A percentile compares a stretch with the other conserved stretches of the same genome.
These are phyloP conservation scores for Neodiprion virginianus DNA, from an alignment of 1,140 invertebrate species.

Conservation along the genomic window DNA sequence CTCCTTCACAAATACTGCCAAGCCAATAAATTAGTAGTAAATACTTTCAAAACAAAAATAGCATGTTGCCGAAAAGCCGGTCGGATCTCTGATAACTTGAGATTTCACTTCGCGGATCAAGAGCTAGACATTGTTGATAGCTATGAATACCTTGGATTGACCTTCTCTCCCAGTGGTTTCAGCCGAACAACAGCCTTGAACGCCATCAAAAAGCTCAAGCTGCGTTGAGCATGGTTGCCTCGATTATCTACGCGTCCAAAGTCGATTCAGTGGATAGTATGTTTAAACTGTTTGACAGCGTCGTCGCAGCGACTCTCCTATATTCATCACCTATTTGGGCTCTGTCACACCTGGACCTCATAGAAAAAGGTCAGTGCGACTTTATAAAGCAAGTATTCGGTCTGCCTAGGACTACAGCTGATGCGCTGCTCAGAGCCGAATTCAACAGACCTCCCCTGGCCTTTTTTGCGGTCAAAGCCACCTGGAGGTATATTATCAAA, in stretches of 20 bases:
- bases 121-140: slow-evolving; percentile 6
- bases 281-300: background rate
- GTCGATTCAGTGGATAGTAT: background rate
- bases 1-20: background rate
- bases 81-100: slow-evolving; percentile 31
- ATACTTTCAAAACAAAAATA: slow-evolving; percentile 20
- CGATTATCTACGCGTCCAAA: background rate
- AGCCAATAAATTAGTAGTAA: slow-evolving; percentile 17
- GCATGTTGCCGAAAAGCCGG: slow-evolving; percentile 13
- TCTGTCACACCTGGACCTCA: background rate
- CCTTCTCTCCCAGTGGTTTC: background rate
- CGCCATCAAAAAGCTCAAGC: background rate
- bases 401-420: background rate
- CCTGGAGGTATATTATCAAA: background rate
- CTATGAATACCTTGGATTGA: slow-evolving; percentile 37
- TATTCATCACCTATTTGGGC: background rate
- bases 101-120: slow-evolving; percentile 30
- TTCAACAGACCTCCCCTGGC: background rate
- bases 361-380: background rate
- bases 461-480: background rate
- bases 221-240: background rate
- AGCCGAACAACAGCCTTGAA: background rate
- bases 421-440: background rate
- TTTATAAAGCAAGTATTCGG: background rate
- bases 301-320: background rate